Percentiles rank a stretch among this genome's conserved stretches.
Evolutionary conservation across 2,888 invertebrate species (phyloP).

Genomic region (Priocnemis perturbator): DNA sequence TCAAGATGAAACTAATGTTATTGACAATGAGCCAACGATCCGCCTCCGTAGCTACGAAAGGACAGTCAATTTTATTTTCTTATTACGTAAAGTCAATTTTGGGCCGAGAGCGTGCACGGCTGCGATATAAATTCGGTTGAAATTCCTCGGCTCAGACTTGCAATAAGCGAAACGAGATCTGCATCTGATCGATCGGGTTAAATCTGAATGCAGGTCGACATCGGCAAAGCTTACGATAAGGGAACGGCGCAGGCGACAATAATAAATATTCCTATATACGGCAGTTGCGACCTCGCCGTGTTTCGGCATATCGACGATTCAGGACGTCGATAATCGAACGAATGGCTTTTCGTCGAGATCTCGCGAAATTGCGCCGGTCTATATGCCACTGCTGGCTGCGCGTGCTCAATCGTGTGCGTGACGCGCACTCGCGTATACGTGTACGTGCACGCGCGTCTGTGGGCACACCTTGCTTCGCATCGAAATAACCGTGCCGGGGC

Average conservation of each 20-base stretch:
- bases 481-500: constrained; percentile 35
- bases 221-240: background rate
- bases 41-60: too few relatives aligned
- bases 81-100: too few relatives aligned
- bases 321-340: constrained; percentile 43
- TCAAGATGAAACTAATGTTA: too few relatives aligned
- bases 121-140: too few relatives aligned
- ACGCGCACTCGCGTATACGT: background rate
- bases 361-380: constrained; percentile 18
- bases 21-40: too few relatives aligned
- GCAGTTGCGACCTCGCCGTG: constrained; percentile 10
- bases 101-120: too few relatives aligned
- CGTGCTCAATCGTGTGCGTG: background rate
- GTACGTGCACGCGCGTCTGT: background rate
- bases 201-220: constrained; percentile 8
- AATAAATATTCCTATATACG: constrained; percentile 41
- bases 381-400: background rate
- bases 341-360: constrained; percentile 27
- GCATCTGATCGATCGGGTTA: background rate
- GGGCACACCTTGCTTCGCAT: constrained; percentile 22
- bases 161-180: too few relatives aligned
- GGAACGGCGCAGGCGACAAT: constrained; percentile 42
- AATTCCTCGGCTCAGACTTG: too few relatives aligned
- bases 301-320: constrained; percentile 31
- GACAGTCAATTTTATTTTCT: too few relatives aligned